A percentile compares a stretch with the other conserved stretches of the same genome.
Evolutionary conservation across 2,888 invertebrate genomes (phyloP).

Genomic region (Cylindroiulus punctatus): DNA sequence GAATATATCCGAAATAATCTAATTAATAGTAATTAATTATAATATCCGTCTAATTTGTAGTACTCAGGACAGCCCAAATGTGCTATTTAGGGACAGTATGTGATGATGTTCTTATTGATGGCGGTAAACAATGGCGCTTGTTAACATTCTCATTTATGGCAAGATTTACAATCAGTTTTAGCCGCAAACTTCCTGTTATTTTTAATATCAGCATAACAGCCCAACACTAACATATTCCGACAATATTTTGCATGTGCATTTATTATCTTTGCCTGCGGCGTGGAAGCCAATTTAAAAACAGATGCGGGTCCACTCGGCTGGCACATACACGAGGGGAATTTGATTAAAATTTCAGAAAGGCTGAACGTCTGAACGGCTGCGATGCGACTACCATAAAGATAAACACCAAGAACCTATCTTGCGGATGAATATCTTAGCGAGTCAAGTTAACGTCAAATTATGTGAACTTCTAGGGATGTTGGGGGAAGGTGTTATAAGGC

Average conservation of each 20-base stretch:
- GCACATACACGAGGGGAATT: neutral
- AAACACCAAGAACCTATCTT: neutral
- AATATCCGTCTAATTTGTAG: no score
- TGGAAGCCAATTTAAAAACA: neutral
- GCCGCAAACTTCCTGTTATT: neutral
- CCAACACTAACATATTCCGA: neutral
- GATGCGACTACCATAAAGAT: neutral
- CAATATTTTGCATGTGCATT: neutral
- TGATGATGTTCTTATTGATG: no score
- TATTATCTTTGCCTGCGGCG: neutral
- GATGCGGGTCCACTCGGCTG: neutral
- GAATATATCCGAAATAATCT: no score
- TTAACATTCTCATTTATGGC: no score
- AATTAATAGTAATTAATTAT: no score
- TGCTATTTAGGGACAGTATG: no score
- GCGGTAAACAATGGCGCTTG: no score
- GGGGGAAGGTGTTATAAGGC: neutral
- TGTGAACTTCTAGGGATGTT: no score
- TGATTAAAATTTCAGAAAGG: neutral
- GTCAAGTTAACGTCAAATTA: neutral
- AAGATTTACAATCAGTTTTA: no score
- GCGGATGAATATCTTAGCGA: neutral
- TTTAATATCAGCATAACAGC: neutral
- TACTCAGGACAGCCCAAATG: no score
- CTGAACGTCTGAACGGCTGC: neutral